Evolutionary conservation across 2,888 invertebrate genomes (phyloP).

Genomic region (Drosophila rubida): DNA sequence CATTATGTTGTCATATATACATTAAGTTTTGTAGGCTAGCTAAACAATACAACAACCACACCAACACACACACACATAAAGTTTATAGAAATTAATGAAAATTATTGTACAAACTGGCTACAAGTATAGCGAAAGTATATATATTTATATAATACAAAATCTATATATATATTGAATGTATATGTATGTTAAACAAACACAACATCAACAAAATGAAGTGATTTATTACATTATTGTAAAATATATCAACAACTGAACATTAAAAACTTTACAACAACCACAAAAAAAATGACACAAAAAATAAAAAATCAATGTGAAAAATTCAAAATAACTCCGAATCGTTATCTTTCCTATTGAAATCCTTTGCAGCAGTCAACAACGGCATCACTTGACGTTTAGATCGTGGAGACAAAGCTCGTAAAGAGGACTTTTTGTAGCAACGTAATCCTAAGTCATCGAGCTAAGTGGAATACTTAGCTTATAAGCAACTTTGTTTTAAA

Average conservation of each 20-base stretch:
- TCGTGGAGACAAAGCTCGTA: too few relatives aligned
- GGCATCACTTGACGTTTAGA: too few relatives aligned
- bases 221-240: slow-evolving; percentile 78
- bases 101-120: slow-evolving; percentile 72
- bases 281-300: slow-evolving; percentile 70
- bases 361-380: background rate
- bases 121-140: slow-evolving; percentile 45
- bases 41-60: slow-evolving; percentile 28
- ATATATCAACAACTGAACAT: slow-evolving; percentile 61
- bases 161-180: slow-evolving; percentile 43
- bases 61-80: slow-evolving; percentile 44
- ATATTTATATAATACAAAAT: slow-evolving; percentile 37
- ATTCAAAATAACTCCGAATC: slow-evolving; percentile 4
- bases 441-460: too few relatives aligned
- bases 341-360: background rate
- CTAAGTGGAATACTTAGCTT: too few relatives aligned
- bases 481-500: too few relatives aligned
- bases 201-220: slow-evolving; percentile 65
- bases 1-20: slow-evolving; percentile 73
- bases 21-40: slow-evolving; percentile 67
- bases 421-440: too few relatives aligned
- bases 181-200: slow-evolving; percentile 50
- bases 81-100: slow-evolving; percentile 72
- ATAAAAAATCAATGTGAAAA: slow-evolving; percentile 68
- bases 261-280: slow-evolving; percentile 73